Evolutionary conservation across 2,797 vertebrate species (phyloP), one percentile per base, ranked within the genome.

Genomic region (Podarcis lilfordi): DNA sequence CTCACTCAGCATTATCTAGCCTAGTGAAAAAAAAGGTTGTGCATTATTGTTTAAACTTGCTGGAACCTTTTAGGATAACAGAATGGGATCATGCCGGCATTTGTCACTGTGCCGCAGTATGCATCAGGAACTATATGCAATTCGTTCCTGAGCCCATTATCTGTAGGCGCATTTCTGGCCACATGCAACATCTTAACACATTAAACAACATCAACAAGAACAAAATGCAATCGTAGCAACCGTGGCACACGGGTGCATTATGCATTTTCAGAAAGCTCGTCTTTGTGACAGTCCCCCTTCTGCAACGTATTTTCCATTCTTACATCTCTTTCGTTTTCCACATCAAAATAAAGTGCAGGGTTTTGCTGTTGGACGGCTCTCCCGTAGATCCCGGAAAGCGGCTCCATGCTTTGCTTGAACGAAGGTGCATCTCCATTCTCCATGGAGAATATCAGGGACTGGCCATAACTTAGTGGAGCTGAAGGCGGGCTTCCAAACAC

Each of bases 401-500:
- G 95, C 87, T 97, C 97, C 2, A 92, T 85, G 72, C 86, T 95
- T 84, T 94, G 90, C 88, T 91, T 95, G 37, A 85, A 23, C 89
- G 90, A 90, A 72, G 78, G 93, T 0, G 59, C 88, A 40, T 96
- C 96, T 3, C 96, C 96, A 86, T 94, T 97, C 89, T 96, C 97
- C 50, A 93, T 76, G 91, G 95, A 93, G 27, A 92, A 17, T 87
- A 93, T 0, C 80, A 94, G 93, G 88, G 96, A 92, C 82, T 95
- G 95, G 89, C 50, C 94, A 85, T 69, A 80, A 9, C 95, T 86
- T 80, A 84, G 93, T 61, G 95, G 92, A 37, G 75, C 92, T 40
- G 94, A 84, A 37, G 96, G 90, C 84, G 93, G 91, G 77, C 77
- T 95, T 89, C 97, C 98, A 95, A 98, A 98, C 92, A 98, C 97